phyloP scores from a whole-genome alignment of 2,113 vertebrate genomes.

The Peromyscus californicus region DNA sequence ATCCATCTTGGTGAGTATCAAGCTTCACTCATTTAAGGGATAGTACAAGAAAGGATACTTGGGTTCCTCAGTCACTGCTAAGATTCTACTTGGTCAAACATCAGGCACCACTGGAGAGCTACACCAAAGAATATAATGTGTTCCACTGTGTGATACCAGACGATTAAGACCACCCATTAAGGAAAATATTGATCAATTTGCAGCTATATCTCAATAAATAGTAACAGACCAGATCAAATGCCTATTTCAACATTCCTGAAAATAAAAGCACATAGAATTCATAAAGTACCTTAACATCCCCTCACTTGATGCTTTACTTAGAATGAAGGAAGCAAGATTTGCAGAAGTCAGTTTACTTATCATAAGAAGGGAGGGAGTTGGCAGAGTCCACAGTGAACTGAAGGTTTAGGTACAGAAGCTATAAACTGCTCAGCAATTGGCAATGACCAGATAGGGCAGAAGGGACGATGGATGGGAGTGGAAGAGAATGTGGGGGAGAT shows the following conservation, averaged over 20 bases:
- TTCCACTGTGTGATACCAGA: slow-evolving; percentile 3
- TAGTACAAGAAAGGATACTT: not conserved
- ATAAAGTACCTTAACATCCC: not conserved
- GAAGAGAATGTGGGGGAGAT: not conserved
- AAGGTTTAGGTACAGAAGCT: not conserved
- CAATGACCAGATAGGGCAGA: not conserved
- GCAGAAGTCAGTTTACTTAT: not conserved
- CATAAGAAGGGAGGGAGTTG: not conserved
- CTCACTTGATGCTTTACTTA: slow-evolving; percentile 10
- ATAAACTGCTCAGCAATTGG: not conserved
- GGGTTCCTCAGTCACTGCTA: not conserved
- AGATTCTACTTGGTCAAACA: slow-evolving; percentile 21
- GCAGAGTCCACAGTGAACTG: not conserved
- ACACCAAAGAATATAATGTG: not conserved
- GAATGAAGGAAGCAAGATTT: not conserved
- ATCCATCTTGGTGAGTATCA: slow-evolving; percentile 18
- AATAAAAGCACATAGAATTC: not conserved
- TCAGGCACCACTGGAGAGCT: not conserved
- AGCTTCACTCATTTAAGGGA: not conserved
- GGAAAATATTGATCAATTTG: not conserved
- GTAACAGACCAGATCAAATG: not conserved
- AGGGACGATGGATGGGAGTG: not conserved
- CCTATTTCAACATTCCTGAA: not conserved
- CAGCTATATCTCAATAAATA: slow-evolving; percentile 3
- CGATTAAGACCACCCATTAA: not conserved